A percentile compares a stretch with the other conserved stretches of the same genome.
phyloP scores from a whole-genome alignment of 2,113 vertebrate species.

The Anser cygnoides region DNA sequence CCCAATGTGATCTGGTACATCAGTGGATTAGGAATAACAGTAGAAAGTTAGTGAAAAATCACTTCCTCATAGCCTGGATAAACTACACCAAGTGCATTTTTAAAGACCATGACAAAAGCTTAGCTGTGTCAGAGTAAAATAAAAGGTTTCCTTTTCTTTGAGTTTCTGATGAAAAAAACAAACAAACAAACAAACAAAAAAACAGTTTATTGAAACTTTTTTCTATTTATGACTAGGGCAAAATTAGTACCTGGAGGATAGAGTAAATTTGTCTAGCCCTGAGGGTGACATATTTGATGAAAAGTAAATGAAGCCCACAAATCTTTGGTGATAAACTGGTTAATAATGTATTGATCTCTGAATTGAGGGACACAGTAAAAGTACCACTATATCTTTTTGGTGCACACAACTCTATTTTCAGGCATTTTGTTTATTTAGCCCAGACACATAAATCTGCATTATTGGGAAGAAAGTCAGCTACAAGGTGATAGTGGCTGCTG shows the following conservation, averaged over 20 bases:
- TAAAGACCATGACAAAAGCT: background rate
- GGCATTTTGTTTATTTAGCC: background rate
- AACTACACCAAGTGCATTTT: background rate
- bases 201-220: background rate
- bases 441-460: background rate
- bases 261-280: background rate
- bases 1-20: background rate
- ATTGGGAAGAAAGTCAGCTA: background rate
- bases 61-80: background rate
- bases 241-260: background rate
- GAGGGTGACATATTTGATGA: background rate
- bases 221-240: background rate
- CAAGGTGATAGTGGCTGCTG: background rate
- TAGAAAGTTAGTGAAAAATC: background rate
- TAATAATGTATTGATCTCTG: constrained; percentile 43
- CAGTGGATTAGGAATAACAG: background rate
- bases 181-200: no score
- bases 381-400: background rate
- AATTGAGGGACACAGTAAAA: background rate
- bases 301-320: constrained; percentile 43
- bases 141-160: background rate
- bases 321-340: constrained; percentile 35
- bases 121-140: background rate
- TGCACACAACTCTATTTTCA: background rate
- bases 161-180: background rate